Conservation (phyloP, 2,797 vertebrate species). For the Thripadectes ignobilis region DNA sequence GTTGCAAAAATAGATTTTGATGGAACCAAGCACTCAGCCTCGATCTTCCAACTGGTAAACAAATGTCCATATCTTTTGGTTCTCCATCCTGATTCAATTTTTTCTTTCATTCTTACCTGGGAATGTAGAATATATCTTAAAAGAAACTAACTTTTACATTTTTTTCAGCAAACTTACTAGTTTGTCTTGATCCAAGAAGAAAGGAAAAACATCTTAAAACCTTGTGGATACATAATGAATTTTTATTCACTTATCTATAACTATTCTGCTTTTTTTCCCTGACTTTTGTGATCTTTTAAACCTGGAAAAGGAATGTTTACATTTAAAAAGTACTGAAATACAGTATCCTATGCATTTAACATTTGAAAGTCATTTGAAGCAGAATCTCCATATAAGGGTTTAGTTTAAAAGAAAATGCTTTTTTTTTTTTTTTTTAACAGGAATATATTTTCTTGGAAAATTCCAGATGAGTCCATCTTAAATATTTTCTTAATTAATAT, state of each 20-base stretch:
- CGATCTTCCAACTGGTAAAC: accelerated
- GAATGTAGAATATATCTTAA: background rate
- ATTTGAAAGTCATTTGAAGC: background rate
- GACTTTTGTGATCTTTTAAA: background rate
- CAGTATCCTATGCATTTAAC: background rate
- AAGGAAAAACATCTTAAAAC: background rate
- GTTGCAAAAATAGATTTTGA: background rate
- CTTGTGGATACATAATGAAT: background rate
- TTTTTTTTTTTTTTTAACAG: background rate
- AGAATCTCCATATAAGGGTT: background rate
- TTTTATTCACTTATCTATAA: background rate
- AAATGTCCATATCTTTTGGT: background rate
- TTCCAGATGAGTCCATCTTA: background rate
- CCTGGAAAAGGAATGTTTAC: background rate
- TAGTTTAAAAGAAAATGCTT: background rate
- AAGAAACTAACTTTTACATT: background rate
- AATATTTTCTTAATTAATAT: conserved; percentile 14
- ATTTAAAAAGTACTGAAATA: background rate
- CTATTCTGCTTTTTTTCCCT: background rate
- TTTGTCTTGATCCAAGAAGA: background rate
- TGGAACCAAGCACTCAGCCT: background rate
- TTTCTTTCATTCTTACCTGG: background rate
- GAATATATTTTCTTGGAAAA: background rate
- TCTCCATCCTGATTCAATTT: background rate
- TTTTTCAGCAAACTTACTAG: background rate